phyloP scores from a whole-genome alignment of 2,797 vertebrate species.

The Thripadectes ignobilis region DNA sequence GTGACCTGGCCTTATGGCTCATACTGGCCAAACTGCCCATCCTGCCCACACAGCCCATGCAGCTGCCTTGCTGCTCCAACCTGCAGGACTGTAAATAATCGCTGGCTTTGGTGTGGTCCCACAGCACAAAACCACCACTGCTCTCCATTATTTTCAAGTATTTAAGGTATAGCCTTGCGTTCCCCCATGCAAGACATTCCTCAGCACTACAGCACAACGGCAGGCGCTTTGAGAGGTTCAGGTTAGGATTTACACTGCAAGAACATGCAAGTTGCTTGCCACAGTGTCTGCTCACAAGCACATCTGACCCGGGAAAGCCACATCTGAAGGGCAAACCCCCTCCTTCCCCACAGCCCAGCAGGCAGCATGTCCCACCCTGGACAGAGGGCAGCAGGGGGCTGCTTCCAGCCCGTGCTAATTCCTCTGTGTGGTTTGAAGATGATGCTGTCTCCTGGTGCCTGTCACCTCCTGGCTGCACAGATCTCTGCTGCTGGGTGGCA shows the following conservation, averaged over 20 bases:
- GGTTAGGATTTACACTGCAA: neutral
- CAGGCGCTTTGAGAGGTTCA: neutral
- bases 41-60: neutral
- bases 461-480: neutral
- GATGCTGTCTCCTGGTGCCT: slow-evolving; percentile 2
- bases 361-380: neutral
- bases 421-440: neutral
- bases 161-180: neutral
- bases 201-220: neutral
- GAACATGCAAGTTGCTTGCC: neutral
- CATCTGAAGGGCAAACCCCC: neutral
- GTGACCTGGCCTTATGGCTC: too few species aligned
- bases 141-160: neutral
- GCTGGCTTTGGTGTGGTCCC: neutral
- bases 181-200: neutral
- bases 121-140: neutral
- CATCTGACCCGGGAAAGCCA: neutral
- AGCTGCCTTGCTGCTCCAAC: neutral
- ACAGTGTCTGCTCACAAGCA: accelerated
- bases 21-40: neutral
- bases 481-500: slow-evolving; percentile 11
- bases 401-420: neutral
- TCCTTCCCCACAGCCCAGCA: neutral
- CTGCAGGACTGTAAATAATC: neutral
- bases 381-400: neutral